Percentiles rank a stretch among this genome's conserved stretches.
phyloP scores from a whole-genome alignment of 2,888 invertebrate genomes.

The Priocnemis perturbator region DNA sequence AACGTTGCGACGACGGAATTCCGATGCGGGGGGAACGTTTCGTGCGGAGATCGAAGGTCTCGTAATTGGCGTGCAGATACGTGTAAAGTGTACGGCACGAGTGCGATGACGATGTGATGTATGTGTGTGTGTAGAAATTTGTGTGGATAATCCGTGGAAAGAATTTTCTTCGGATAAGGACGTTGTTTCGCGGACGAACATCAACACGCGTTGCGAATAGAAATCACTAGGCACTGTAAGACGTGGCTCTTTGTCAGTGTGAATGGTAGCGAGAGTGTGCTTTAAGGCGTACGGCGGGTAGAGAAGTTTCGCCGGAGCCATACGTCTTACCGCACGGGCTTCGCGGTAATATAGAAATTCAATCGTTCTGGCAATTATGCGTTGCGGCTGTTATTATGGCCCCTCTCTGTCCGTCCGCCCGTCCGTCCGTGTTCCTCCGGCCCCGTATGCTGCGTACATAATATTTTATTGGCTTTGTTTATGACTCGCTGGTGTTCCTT shows the following conservation, averaged over 20 bases:
- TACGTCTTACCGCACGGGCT: conserved; percentile 56
- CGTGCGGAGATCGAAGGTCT: too few species aligned
- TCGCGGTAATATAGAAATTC: conserved; percentile 73
- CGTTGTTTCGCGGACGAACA: too few species aligned
- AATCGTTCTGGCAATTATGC: conserved; percentile 74
- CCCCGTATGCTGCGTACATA: conserved; percentile 59
- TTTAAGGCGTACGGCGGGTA: conserved; percentile 43
- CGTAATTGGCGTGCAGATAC: too few species aligned
- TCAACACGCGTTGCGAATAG: too few species aligned
- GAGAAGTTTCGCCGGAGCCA: conserved; percentile 40
- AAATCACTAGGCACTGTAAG: too few species aligned
- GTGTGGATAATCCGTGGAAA: too few species aligned
- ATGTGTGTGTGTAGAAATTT: background rate
- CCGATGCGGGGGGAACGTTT: too few species aligned
- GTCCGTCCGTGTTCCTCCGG: conserved; percentile 51
- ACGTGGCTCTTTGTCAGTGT: too few species aligned
- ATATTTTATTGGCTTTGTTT: conserved; percentile 74
- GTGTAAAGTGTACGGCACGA: too few species aligned
- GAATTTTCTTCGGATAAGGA: too few species aligned
- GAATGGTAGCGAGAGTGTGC: conserved; percentile 20
- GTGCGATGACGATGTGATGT: too few species aligned
- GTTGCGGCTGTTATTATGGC: conserved; percentile 70
- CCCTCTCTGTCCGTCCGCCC: conserved; percentile 56
- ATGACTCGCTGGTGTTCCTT: conserved; percentile 66
- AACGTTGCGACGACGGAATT: background rate